Evolutionary conservation across 1,140 invertebrate genomes (phyloP).

Genomic region (Macrocentrus cingulum): DNA sequence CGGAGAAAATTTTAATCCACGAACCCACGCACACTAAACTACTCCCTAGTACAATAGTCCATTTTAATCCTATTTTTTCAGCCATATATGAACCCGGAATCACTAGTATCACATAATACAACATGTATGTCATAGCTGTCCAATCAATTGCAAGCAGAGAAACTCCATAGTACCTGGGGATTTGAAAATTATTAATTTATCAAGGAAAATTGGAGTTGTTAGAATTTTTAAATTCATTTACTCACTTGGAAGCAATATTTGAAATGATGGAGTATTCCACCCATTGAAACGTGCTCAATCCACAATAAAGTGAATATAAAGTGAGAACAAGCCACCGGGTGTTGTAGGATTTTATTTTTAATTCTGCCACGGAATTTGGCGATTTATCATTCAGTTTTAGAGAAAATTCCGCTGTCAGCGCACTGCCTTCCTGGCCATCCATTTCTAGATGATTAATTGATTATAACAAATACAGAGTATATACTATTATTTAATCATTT

Average conservation of each 20-base stretch:
- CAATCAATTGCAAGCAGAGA: conserved; percentile 64
- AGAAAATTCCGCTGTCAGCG: too few species aligned
- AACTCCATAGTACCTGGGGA: conserved; percentile 60
- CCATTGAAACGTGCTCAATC: conserved; percentile 62
- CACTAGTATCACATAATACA: conserved; percentile 69
- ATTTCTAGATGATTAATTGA: too few species aligned
- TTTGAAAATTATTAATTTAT: conserved; percentile 6
- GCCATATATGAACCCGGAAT: conserved; percentile 70
- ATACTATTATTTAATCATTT: too few species aligned
- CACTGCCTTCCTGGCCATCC: too few species aligned
- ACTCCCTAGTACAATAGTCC: conserved; percentile 49
- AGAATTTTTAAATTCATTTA: background rate
- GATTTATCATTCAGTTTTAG: background rate
- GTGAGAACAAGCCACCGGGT: conserved; percentile 65
- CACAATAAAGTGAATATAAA: conserved; percentile 62
- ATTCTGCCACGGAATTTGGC: background rate
- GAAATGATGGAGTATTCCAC: conserved; percentile 62
- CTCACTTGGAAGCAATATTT: conserved; percentile 56
- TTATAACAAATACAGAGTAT: too few species aligned
- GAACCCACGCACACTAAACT: conserved; percentile 62
- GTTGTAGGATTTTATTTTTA: conserved; percentile 43
- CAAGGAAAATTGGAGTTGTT: background rate
- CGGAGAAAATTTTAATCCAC: conserved; percentile 72
- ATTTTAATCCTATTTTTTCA: conserved; percentile 54
- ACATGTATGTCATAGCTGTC: conserved; percentile 73